Base-by-base conservation (phyloP, 1,140 invertebrate species). In the Potamilus streckersoni region DNA sequence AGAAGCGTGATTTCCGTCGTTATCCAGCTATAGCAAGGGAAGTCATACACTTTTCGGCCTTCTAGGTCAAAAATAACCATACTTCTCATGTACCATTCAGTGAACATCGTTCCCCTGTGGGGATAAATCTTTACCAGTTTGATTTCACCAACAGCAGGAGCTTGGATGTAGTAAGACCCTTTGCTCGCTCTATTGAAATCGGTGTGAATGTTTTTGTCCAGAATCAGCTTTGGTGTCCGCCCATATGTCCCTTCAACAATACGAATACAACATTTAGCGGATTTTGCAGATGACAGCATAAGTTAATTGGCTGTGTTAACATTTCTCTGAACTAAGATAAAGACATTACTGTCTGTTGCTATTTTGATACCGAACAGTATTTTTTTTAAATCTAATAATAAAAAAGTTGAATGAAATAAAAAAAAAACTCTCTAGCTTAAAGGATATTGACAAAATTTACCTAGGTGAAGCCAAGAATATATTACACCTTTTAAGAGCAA, bases 111-210 rank as follows among this genome's bases (percentile, higher is more conserved):
- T 55, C 75, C 75, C 23, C 75, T 69, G 68, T 71, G 71, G 55
- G 72, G 62, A 61, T 68, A 68, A 62, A 76, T 49, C 57, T 76
- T 62, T 38, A 76, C 69, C 56, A 64, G 68, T 12, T 64, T 67
- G 69, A 76, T 55, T n/a, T 76, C 75, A 56, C 75, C 75, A 67
- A 76, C 68, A 11, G 61, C 56, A 61, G 75, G 75, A 5, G 60
- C 69, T 55, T 62, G 66, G 16, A 76, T 71, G 55, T 76, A 76
- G 63, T 72, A 76, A 1, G 75, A 70, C n/a, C 72, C 75, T 31
- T 76, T 76, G 57, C 75, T 76, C 17, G 69, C 75, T 20, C 75
- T 55, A n/a, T 76, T 70, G 31, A 76, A 76, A 49, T 76, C 75
- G 27, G 71, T 65, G 57, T 76, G 75, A 49, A 76, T 68, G 2